Evolutionary conservation across 2,113 vertebrate genomes (phyloP), one percentile per base, ranked within the genome.

Genomic region (Gobio gobio): DNA sequence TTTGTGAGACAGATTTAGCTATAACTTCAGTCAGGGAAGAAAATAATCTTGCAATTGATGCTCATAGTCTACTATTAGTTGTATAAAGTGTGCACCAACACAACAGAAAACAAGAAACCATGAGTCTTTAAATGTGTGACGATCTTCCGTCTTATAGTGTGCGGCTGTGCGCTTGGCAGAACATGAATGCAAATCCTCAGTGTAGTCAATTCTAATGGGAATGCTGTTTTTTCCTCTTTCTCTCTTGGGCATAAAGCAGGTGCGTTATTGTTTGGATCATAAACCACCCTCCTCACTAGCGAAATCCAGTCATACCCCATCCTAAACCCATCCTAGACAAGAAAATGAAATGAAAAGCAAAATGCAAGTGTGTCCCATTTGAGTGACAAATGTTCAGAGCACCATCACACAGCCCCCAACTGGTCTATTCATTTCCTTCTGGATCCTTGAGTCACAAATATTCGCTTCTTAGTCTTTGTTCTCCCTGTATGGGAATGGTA

Each of bases 351-450:
- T 64, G 61, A 56, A 81, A 85, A 61, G n/a, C 14, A 58, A 56
- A 59, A 24, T 85, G 88, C 63, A 91, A 85, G 88, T 84, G 86
- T 89, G 85, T 90, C 83, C 88, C 88, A 82, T 92, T 88, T 90
- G 90, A 93, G 92, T 94, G 92, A 94, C 90, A 93, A 92, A 94
- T 92, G 91, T 87, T 51, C 83, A 88, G 87, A 85, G 40, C 90
- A 88, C 90, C 92, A 91, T 87, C 88, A 89, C 89, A 90, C 58
- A 89, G 89, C 73, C 64, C 26, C 79, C 75, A 47, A 85, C 61
- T 40, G 79, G 13, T 85, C 54, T 51, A 68, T 64, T 85, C 26
- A 58, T 82, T 82, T 88, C 47, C 78, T 86, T 73, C 61, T 24
- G 29, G 20, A 58, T 58, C 12, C 51, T 72, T 54, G 45, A 83